Evolutionary conservation across 2,888 invertebrate genomes (phyloP).

Genomic region (Phengaris arion): DNA sequence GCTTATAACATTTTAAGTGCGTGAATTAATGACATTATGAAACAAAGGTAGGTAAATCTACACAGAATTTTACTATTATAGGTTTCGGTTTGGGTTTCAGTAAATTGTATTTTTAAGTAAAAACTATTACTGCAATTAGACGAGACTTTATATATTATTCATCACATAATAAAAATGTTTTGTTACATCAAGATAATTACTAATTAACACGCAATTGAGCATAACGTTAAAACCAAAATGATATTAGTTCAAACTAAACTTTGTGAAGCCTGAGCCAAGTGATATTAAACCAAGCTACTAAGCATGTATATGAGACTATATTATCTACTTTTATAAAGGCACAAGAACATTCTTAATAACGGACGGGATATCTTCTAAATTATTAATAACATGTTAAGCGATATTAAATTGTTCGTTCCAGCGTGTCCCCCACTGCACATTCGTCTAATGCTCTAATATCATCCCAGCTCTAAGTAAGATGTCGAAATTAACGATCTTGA

Average conservation of each 20-base stretch:
- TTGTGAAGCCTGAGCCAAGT: too few species aligned
- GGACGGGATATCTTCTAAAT: conserved; percentile 16
- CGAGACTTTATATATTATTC: too few species aligned
- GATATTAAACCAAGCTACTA: too few species aligned
- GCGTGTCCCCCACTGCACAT: conserved; percentile 53
- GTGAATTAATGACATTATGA: not conserved
- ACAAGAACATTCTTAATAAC: conserved; percentile 20
- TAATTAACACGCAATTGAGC: too few species aligned
- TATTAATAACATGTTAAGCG: conserved; percentile 23
- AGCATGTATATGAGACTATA: not conserved
- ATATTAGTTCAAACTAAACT: too few species aligned
- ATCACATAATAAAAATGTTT: too few species aligned
- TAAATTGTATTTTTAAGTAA: too few species aligned
- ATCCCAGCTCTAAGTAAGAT: conserved; percentile 59
- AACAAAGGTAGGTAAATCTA: not conserved
- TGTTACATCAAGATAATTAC: too few species aligned
- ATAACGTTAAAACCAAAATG: too few species aligned
- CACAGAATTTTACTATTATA: not conserved
- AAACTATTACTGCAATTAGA: too few species aligned
- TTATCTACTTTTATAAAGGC: not conserved
- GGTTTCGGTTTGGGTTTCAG: too few species aligned
- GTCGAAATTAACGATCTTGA: conserved; percentile 77
- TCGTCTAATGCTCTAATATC: conserved; percentile 56
- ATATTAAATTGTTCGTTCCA: conserved; percentile 31
- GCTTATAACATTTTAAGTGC: not conserved